Conservation (phyloP, 2,113 vertebrate genomes). For the Burhinus bistriatus region DNA sequence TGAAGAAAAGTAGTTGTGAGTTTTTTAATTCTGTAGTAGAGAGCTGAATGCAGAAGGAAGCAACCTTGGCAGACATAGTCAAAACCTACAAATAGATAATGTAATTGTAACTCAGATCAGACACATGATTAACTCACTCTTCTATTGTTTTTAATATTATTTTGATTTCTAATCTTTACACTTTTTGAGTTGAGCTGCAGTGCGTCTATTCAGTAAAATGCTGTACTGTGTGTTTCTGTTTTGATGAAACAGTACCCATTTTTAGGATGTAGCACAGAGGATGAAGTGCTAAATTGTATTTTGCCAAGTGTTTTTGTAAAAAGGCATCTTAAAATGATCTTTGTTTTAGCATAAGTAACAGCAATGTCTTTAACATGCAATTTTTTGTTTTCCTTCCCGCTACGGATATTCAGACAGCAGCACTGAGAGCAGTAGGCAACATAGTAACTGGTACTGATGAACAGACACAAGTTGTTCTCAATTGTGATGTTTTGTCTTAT, state of each 20-base stretch:
- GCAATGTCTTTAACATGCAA: constrained; percentile 5
- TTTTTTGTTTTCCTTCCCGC: constrained; percentile 32
- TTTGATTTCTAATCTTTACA: neutral
- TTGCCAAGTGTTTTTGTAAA: neutral
- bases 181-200: neutral
- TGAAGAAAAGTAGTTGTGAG: neutral
- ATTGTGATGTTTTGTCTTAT: constrained; percentile 97
- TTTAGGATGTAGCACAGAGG: neutral
- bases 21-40: neutral
- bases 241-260: neutral
- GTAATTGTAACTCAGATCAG: neutral
- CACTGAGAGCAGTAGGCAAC: constrained; percentile 96
- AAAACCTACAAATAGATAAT: neutral
- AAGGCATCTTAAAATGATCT: neutral
- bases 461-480: constrained; percentile 98
- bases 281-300: neutral
- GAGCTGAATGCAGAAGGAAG: neutral
- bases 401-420: constrained; percentile 84
- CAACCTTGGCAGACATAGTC: neutral
- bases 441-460: constrained; percentile 99
- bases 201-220: neutral
- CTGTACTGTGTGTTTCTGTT: neutral
- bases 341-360: neutral
- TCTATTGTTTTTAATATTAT: neutral
- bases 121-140: neutral